phyloP scores from a whole-genome alignment of 2,113 vertebrate species.

The Sciurus niger region DNA sequence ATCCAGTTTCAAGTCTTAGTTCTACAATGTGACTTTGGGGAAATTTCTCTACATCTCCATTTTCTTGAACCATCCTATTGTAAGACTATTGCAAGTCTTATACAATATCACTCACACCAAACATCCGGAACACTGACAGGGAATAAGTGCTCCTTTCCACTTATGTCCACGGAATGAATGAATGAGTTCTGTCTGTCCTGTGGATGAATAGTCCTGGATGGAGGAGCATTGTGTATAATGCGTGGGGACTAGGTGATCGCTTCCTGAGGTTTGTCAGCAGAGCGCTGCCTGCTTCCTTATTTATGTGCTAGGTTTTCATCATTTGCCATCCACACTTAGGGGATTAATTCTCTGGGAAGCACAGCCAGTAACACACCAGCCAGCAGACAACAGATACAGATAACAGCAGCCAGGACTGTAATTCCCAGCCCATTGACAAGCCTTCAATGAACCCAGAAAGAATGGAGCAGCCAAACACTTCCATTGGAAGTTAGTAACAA shows the following conservation, averaged over 20 bases:
- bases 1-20: not conserved
- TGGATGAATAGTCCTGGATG: not conserved
- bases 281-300: not conserved
- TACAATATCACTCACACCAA: not conserved
- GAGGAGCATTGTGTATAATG: fast-evolving
- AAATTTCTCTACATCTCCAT: constrained; percentile 25
- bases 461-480: constrained; percentile 63
- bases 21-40: not conserved
- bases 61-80: not conserved
- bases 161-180: not conserved
- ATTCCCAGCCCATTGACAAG: constrained; percentile 68
- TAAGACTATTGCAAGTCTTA: not conserved
- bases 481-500: constrained; percentile 60
- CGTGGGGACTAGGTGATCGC: not conserved
- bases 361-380: constrained; percentile 30
- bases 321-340: constrained; percentile 46
- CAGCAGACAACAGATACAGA: constrained; percentile 61
- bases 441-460: constrained; percentile 56
- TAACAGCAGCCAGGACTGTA: constrained; percentile 54
- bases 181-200: not conserved
- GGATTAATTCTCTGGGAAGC: constrained; percentile 70
- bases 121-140: not conserved
- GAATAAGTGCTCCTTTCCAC: not conserved
- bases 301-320: constrained; percentile 64
- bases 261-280: not conserved